Percentiles rank a stretch among this genome's conserved stretches.
Conservation (phyloP, 2,888 invertebrate genomes). For the Hoplodrina ambigua region DNA sequence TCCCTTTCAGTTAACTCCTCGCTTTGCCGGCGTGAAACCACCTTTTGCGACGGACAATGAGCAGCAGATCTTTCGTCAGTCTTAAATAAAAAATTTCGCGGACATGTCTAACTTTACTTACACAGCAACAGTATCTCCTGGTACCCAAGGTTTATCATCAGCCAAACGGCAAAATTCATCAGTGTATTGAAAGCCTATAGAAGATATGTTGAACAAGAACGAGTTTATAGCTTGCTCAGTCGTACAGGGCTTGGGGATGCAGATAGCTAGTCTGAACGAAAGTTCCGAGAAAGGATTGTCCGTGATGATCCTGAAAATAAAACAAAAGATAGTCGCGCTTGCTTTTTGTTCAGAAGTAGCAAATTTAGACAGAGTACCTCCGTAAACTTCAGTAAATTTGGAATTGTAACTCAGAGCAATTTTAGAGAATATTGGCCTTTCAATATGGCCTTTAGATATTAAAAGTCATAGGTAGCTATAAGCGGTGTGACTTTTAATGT, state of each 20-base stretch:
- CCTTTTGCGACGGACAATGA: too few species aligned
- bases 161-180: constrained; percentile 74
- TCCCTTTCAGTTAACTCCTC: too few species aligned
- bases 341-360: too few species aligned
- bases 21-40: too few species aligned
- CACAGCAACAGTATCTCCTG: constrained; percentile 77
- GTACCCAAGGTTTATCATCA: constrained; percentile 75
- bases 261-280: constrained; percentile 68
- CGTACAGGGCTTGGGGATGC: constrained; percentile 76
- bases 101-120: constrained; percentile 63
- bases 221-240: constrained; percentile 66
- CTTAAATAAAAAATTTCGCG: too few species aligned
- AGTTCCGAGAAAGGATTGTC: constrained; percentile 47
- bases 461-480: too few species aligned
- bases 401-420: too few species aligned
- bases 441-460: too few species aligned
- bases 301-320: constrained; percentile 55
- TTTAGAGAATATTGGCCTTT: too few species aligned
- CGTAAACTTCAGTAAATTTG: too few species aligned
- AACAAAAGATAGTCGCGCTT: neutral
- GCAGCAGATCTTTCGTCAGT: neutral
- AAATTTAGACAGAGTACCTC: too few species aligned
- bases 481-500: too few species aligned
- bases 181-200: constrained; percentile 64
- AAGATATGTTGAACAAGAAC: constrained; percentile 63